These are phyloP conservation scores for Neuroscelio doddi DNA, from an alignment of 2,888 invertebrate genomes.

Conservation along the genomic window DNA sequence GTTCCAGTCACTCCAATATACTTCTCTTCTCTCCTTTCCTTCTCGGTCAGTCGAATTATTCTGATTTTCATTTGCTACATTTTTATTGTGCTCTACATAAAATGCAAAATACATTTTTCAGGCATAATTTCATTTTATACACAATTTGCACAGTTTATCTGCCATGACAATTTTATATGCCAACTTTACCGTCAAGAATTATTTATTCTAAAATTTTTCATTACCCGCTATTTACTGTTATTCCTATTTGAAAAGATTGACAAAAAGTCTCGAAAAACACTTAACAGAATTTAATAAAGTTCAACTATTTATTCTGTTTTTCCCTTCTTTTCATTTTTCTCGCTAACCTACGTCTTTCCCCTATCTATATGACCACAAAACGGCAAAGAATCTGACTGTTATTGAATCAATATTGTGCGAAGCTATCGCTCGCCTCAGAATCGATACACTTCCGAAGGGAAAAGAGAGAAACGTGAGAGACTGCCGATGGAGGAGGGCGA, in stretches of 20 bases:
- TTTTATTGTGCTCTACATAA: not conserved
- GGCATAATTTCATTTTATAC: slow-evolving; percentile 1
- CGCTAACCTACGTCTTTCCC: slow-evolving; percentile 11
- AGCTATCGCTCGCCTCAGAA: slow-evolving; percentile 54
- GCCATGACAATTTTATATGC: no score
- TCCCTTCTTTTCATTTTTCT: slow-evolving; percentile 28
- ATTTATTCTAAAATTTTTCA: no score
- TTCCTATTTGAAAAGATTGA: no score
- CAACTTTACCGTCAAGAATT: no score
- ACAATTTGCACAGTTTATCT: no score
- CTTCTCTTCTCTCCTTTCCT: not conserved
- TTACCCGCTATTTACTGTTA: no score
- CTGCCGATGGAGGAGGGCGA: slow-evolving; percentile 19
- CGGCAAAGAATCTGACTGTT: slow-evolving; percentile 59
- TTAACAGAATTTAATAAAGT: slow-evolving; percentile 27
- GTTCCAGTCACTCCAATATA: not conserved
- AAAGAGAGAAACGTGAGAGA: slow-evolving; percentile 33
- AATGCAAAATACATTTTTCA: not conserved
- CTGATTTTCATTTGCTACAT: not conserved
- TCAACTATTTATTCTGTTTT: slow-evolving; percentile 37
- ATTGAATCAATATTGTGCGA: slow-evolving; percentile 68
- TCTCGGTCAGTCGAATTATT: not conserved
- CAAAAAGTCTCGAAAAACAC: slow-evolving; percentile 14
- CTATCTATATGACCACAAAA: slow-evolving; percentile 43
- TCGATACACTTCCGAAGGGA: slow-evolving; percentile 42